phyloP scores from a whole-genome alignment of 2,888 invertebrate genomes.

The Stictocephala bisonia region DNA sequence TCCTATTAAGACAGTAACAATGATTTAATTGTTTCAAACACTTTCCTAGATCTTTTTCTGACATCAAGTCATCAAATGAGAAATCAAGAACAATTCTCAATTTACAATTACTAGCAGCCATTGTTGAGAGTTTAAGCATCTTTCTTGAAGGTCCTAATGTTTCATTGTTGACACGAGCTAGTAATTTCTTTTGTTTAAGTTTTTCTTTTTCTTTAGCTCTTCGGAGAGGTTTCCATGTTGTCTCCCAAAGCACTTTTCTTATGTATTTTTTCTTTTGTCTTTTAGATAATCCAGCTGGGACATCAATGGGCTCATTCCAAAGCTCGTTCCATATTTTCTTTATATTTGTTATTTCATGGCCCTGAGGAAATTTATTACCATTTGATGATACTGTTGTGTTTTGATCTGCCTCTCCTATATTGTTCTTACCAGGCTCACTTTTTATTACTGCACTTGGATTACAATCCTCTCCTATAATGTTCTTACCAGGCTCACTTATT shows the following conservation, averaged over 20 bases:
- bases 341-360: too few relatives aligned
- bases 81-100: slow-evolving; percentile 86
- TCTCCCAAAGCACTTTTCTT: slow-evolving; percentile 79
- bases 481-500: too few relatives aligned
- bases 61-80: slow-evolving; percentile 91
- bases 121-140: slow-evolving; percentile 78
- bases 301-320: slow-evolving; percentile 21
- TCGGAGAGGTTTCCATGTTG: slow-evolving; percentile 74
- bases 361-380: too few relatives aligned
- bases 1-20: slow-evolving; percentile 90
- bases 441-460: too few relatives aligned
- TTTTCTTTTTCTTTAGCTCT: slow-evolving; percentile 76
- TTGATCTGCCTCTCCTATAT: too few relatives aligned
- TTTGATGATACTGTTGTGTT: too few relatives aligned
- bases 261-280: slow-evolving; percentile 75
- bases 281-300: slow-evolving; percentile 64
- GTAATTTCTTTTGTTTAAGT: slow-evolving; percentile 75
- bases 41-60: slow-evolving; percentile 79
- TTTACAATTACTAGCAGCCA: slow-evolving; percentile 76
- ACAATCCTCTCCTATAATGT: too few relatives aligned
- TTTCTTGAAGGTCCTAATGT: slow-evolving; percentile 84
- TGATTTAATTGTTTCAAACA: slow-evolving; percentile 90
- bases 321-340: slow-evolving; percentile 24
- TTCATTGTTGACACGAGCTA: slow-evolving; percentile 78
- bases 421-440: too few relatives aligned